Conservation (phyloP, 2,888 invertebrate species). For the Meiosimyza decipiens region DNA sequence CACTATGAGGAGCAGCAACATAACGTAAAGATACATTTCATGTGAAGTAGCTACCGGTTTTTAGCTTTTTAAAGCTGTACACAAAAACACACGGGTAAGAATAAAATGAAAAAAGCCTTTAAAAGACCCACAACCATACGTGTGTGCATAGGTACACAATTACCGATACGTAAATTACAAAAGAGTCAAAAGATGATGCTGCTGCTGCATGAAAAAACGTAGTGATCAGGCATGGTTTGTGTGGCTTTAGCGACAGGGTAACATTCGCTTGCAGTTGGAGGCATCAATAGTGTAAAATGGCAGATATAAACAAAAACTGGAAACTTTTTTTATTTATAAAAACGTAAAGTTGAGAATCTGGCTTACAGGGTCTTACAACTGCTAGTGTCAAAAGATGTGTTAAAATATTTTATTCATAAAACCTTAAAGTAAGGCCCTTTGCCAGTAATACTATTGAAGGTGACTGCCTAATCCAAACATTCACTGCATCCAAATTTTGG, state of each 20-base stretch:
- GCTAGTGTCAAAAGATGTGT: too few relatives aligned
- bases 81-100: constrained; percentile 8
- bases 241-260: background rate
- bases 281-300: too few relatives aligned
- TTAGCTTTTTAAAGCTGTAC: constrained; percentile 32
- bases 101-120: constrained; percentile 50
- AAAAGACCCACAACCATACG: constrained; percentile 43
- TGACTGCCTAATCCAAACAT: too few relatives aligned
- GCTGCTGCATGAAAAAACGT: background rate
- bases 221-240: background rate
- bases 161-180: background rate
- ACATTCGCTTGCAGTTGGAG: too few relatives aligned
- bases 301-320: too few relatives aligned
- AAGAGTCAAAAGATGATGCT: background rate
- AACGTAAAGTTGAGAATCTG: too few relatives aligned
- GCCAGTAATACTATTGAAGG: too few relatives aligned
- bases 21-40: constrained; percentile 37
- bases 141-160: constrained; percentile 35
- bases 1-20: constrained; percentile 10
- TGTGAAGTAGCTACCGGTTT: constrained; percentile 40
- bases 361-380: too few relatives aligned
- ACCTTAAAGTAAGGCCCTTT: too few relatives aligned
- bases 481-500: too few relatives aligned
- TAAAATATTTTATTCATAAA: too few relatives aligned
- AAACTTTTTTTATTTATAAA: too few relatives aligned